Base-by-base conservation (phyloP, 2,113 vertebrate genomes). In the Tachuris rubrigastra region DNA sequence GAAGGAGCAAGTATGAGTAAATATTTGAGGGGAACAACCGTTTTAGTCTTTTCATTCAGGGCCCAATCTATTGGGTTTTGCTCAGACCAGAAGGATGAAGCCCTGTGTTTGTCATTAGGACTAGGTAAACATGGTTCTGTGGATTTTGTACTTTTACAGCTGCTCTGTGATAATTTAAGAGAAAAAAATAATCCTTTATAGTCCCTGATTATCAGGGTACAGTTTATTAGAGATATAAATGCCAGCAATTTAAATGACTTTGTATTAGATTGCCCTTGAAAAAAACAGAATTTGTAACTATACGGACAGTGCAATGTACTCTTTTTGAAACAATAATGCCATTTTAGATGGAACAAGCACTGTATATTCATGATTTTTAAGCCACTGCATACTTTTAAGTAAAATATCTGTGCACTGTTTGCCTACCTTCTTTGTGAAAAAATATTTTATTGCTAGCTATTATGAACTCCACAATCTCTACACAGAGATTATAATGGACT, bases 91-190 rank as follows among this genome's bases (percentile, higher is more conserved):
- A 76, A 92, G 81, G 82, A 85, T 79, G 93, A 75, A 85, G 69
- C 39, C 80, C 39, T 46, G 47, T 91, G 75, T 91, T 96, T 96
- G 76, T 89, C 84, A 94, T 93, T 92, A 94, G 68, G 74, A 94
- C 71, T 96, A 65, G 63, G 95, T 96, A 97, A 96, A 96, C 77
- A 92, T 1, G 2, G 94, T 85, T 93, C 96, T 89, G 87, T 98
- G 98, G 98, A 98, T 98, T 98, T 98, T 98, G 98, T 98, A 97
- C 98, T 98, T 98, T 97, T 98, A 97, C 14, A 28, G 94, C 97
- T 97, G 85, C 74, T 90, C 97, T 96, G 93, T 95, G 96, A 98
- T 98, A 97, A 98, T 69, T 69, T 86, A 96, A 96, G 96, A 95
- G 96, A 96, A 98, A 98, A 98, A 98, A 98, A 95, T 91, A 98